These are phyloP conservation scores for Forbesichthys papilliferus DNA, from an alignment of 2,113 vertebrate genomes.

Conservation along the genomic window DNA sequence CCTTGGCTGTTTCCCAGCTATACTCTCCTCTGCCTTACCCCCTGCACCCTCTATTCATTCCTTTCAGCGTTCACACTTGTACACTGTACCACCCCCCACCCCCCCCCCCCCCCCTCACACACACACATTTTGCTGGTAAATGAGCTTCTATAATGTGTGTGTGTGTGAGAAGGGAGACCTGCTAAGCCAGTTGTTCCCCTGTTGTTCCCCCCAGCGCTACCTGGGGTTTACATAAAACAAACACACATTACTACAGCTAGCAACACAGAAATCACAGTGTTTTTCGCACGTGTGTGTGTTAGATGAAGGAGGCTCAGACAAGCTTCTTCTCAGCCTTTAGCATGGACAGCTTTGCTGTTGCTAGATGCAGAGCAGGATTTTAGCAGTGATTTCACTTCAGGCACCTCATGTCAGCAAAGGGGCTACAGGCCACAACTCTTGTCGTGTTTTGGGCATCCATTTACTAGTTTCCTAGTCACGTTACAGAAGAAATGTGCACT, in stretches of 20 bases:
- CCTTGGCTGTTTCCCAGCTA: background rate
- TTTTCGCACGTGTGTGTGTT: background rate
- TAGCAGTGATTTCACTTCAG: background rate
- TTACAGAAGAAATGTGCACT: conserved; percentile 6
- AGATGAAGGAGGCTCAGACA: conserved; percentile 17
- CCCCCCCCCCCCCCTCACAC: no score
- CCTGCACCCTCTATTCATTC: background rate
- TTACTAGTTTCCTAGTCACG: conserved; percentile 10
- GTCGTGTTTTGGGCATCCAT: background rate
- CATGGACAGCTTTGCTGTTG: no score
- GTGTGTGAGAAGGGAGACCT: conserved; percentile 22
- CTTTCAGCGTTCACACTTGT: background rate
- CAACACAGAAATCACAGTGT: background rate
- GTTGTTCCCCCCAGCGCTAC: conserved; percentile 60
- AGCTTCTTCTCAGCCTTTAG: background rate
- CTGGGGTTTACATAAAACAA: conserved; percentile 59
- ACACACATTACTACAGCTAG: conserved; percentile 6
- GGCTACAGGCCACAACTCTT: conserved; percentile 26
- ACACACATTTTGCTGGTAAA: no score
- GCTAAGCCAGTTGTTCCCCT: conserved; percentile 53
- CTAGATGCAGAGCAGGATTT: no score
- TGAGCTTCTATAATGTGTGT: conserved; percentile 15
- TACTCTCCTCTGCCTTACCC: background rate
- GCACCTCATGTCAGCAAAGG: conserved; percentile 7
- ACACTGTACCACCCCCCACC: no score